A percentile compares a stretch with the other conserved stretches of the same genome.
phyloP scores from a whole-genome alignment of 2,797 vertebrate species.

The Otolemur crassicaudatus region DNA sequence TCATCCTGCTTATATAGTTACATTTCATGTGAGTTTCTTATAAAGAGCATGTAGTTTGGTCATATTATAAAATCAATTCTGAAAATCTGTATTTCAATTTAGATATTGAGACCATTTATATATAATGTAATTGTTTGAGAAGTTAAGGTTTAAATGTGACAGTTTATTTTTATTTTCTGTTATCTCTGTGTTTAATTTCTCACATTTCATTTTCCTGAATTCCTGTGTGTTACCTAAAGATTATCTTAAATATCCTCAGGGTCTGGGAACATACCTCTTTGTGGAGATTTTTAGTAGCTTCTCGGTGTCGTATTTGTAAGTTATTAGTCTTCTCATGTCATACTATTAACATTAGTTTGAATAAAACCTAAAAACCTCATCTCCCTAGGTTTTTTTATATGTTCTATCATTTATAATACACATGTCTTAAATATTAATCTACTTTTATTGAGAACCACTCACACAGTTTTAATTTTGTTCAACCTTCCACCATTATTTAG shows the following conservation, averaged over 20 bases:
- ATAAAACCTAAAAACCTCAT: background rate
- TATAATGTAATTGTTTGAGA: background rate
- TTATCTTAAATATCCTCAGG: background rate
- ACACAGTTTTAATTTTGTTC: background rate
- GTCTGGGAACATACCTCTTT: background rate
- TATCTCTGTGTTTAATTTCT: background rate
- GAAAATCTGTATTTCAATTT: background rate
- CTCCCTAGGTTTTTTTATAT: background rate
- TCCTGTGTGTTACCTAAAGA: background rate
- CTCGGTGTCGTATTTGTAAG: background rate
- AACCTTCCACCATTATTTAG: background rate
- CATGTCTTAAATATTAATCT: background rate
- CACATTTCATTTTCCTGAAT: background rate
- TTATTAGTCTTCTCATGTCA: background rate
- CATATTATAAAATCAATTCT: background rate
- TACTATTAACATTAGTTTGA: background rate
- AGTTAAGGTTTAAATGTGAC: background rate
- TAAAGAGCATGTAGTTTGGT: background rate
- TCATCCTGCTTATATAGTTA: background rate
- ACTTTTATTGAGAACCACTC: background rate
- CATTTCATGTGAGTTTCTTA: background rate
- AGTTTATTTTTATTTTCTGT: background rate
- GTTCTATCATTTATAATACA: background rate
- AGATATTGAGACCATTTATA: background rate
- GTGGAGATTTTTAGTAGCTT: background rate